These are phyloP conservation scores for Lordiphosa collinella DNA, from an alignment of 1,140 invertebrate species.

Conservation along the genomic window DNA sequence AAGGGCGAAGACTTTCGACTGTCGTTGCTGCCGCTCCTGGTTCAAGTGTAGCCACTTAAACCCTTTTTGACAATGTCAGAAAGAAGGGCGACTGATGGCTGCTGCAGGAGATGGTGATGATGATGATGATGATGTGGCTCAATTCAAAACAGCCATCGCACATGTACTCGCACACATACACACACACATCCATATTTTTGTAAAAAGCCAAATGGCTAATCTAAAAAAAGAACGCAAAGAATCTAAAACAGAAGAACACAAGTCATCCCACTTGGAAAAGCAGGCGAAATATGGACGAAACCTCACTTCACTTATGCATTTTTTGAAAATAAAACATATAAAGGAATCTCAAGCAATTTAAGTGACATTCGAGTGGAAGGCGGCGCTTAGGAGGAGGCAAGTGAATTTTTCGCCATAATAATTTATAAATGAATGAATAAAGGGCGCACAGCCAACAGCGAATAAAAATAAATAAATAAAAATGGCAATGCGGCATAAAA, in stretches of 20 bases:
- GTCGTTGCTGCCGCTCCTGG: conserved; percentile 24
- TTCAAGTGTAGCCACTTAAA: conserved; percentile 72
- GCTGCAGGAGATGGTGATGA: conserved; percentile 39
- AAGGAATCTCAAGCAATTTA: conserved; percentile 43
- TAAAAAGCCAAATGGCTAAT: no score
- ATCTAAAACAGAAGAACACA: no score
- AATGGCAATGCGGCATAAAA: conserved; percentile 73
- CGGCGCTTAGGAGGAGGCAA: conserved; percentile 32
- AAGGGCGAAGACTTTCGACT: conserved; percentile 48
- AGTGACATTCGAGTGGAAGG: conserved; percentile 27
- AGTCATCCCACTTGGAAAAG: no score
- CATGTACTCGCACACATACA: no score
- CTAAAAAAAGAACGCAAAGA: no score
- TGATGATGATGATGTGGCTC: conserved; percentile 60
- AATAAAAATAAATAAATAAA: conserved; percentile 71
- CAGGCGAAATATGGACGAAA: conserved; percentile 1
- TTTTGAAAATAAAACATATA: conserved; percentile 54
- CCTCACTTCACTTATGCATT: conserved; percentile 58
- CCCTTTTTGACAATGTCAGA: conserved; percentile 73
- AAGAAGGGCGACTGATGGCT: conserved; percentile 48
- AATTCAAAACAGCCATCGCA: conserved; percentile 56
- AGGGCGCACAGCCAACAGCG: conserved; percentile 52
- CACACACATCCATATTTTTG: no score
- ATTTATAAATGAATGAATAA: conserved; percentile 78
- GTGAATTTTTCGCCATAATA: conserved; percentile 63